Percentiles rank a stretch among this genome's conserved stretches.
Evolutionary conservation across 2,888 invertebrate species (phyloP).

Genomic region (Leptinotarsa haldemani): DNA sequence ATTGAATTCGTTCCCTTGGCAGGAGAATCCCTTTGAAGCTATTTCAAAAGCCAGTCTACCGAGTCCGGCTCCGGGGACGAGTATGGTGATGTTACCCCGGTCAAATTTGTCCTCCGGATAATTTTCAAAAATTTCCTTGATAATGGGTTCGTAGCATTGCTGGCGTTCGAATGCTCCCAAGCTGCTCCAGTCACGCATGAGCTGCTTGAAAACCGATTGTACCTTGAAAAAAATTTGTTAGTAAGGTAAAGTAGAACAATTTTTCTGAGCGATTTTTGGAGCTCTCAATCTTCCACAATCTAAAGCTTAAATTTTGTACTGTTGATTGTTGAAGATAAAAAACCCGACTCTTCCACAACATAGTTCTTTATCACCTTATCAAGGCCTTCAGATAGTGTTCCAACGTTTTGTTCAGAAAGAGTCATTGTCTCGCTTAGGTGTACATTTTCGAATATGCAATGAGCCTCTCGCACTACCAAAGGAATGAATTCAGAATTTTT

Average conservation of each 20-base stretch:
- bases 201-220: slow-evolving; percentile 92
- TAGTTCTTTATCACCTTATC: slow-evolving; percentile 61
- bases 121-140: slow-evolving; percentile 81
- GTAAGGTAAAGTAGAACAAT: too few species aligned
- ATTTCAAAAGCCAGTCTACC: slow-evolving; percentile 95
- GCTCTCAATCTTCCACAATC: too few species aligned
- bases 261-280: too few species aligned
- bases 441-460: slow-evolving; percentile 86
- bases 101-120: slow-evolving; percentile 76
- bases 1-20: slow-evolving; percentile 98
- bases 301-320: too few species aligned
- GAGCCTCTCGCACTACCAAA: slow-evolving; percentile 82
- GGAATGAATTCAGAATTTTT: slow-evolving; percentile 77
- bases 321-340: too few species aligned
- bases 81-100: slow-evolving; percentile 73
- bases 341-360: too few species aligned
- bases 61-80: slow-evolving; percentile 97
- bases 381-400: slow-evolving; percentile 67
- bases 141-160: slow-evolving; percentile 90
- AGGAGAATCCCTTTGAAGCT: slow-evolving; percentile 87
- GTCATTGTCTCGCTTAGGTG: slow-evolving; percentile 56
- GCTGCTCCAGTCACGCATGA: slow-evolving; percentile 96
- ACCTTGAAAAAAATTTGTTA: slow-evolving; percentile 65
- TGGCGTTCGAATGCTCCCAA: slow-evolving; percentile 85
- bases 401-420: slow-evolving; percentile 60